Evolutionary conservation across 2,797 vertebrate genomes (phyloP), one percentile per base, ranked within the genome.

Genomic region (Anisognathus igniventris): DNA sequence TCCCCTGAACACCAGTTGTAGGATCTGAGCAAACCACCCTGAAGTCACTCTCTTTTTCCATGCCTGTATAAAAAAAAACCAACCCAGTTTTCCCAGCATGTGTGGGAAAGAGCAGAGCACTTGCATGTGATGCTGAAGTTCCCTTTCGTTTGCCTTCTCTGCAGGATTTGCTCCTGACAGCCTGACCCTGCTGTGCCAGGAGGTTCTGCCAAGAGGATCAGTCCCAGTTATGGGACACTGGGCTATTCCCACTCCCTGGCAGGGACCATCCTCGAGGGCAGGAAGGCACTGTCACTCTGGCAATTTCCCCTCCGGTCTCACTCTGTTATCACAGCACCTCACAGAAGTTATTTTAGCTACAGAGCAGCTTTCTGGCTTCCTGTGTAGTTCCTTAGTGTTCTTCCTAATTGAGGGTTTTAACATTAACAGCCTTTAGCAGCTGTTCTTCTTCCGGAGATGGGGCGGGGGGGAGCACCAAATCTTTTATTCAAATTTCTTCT

Each of bases 261-360:
- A 22, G 60, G 60, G 48, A 31, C 60, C 61, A 25, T 75, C 56
- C 66, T 30, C 9, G 45, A 24, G 66, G 51, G 72, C 78, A 95
- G 91, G 85, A 73, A 90, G 78, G 50, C 20, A 12, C 31, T 48
- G 67, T 73, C 78, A 60, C 75, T 60, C 58, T 1, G 1, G 50
- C 51, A 87, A 51, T 93, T 92, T 51, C 21, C 82, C 37, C 58
- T 57, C 37, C 0, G 0, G 24, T 81, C 54, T 80, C 68, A 19
- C 54, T 77, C 68, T 1, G 10, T 79, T 84, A 45, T 83, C 86
- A 39, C 54, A 89, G 92, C 9, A 37, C 85, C 75, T 83, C 54
- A 11, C 75, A 47, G 75, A 37, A 93, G 75, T 74, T 95, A 85
- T 94, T 96, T 95, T 95, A 90, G 95, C 78, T 96, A 31, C 91